Base-by-base conservation (phyloP, 2,113 vertebrate species). In the Gobiocypris rarus region DNA sequence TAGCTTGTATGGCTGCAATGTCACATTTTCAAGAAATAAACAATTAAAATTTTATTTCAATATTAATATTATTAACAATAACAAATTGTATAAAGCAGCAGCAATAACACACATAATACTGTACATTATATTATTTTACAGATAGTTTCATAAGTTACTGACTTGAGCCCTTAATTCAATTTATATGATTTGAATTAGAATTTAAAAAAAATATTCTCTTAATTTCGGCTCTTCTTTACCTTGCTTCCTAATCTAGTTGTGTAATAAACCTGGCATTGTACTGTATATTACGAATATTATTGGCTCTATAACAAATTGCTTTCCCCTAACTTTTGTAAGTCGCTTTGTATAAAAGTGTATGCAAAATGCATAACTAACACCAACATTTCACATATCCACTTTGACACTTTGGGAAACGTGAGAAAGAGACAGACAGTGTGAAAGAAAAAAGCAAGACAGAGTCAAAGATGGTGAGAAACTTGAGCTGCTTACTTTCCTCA, bases 401-500 rank as follows among this genome's bases (percentile, higher is more conserved):
- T 22, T 76, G 28, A 76, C 74, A 76, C 69, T 43, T 24, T 43
- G 38, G 69, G 10, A 71, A 15, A 43, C 65, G 14, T 52, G 69
- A 56, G 22, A 78, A 13, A 70, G 24, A 13, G 13, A 89, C 85
- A 89, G 84, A 89, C 78, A 88, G 89, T 82, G 80, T 78, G 71
- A 85, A 73, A 87, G 5, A 80, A 71, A 83, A 86, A 85, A 34
- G 34, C 75, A 17, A 73, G 26, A 76, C 24, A 81, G 45, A 10
- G 59, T 52, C 11, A 38, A 17, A 45, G 77, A 48, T 5, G 90
- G 89, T 91, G 91, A 93, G 91, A 81, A 90, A 84, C 84, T 58
- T 31, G 89, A 91, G 91, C 87, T 78, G 69, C 89, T 92, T 84
- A 81, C 87, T 90, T 90, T 91, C 91, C 89, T 85, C 63, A 86